Conservation (phyloP, 1,140 invertebrate species). For the Bombus pyrosoma region DNA sequence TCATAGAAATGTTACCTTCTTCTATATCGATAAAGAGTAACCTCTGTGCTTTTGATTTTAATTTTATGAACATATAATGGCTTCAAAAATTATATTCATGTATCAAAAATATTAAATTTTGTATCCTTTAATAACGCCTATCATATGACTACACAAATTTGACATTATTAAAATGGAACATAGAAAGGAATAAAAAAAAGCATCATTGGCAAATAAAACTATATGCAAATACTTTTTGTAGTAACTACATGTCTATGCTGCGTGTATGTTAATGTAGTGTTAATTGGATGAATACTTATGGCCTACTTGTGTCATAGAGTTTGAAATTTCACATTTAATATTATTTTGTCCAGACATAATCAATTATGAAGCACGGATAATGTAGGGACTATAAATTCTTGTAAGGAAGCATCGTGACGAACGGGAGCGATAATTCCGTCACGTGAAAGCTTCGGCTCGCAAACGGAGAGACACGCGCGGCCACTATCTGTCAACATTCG, state of each 20-base stretch:
- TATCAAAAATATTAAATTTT: too few species aligned
- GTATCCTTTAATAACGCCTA: too few species aligned
- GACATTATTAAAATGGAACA: too few species aligned
- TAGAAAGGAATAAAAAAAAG: too few species aligned
- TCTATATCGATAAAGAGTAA: neutral
- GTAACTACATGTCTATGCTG: too few species aligned
- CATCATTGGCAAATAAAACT: neutral
- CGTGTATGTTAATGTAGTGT: neutral
- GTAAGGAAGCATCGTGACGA: slow-evolving; percentile 7
- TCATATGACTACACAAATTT: too few species aligned
- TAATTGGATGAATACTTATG: neutral
- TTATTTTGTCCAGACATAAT: neutral
- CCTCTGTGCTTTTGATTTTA: neutral
- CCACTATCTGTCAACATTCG: slow-evolving; percentile 61
- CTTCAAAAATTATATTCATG: too few species aligned
- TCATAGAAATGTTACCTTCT: too few species aligned
- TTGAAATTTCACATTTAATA: neutral
- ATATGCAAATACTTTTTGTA: too few species aligned
- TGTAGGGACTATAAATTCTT: neutral
- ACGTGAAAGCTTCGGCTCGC: slow-evolving; percentile 18
- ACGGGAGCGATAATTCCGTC: slow-evolving; percentile 18
- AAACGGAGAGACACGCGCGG: slow-evolving; percentile 23
- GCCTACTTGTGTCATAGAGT: neutral
- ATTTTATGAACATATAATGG: neutral
- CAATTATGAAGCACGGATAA: neutral